Base-by-base conservation (phyloP, 2,888 invertebrate species). In the Colletes collaris region DNA sequence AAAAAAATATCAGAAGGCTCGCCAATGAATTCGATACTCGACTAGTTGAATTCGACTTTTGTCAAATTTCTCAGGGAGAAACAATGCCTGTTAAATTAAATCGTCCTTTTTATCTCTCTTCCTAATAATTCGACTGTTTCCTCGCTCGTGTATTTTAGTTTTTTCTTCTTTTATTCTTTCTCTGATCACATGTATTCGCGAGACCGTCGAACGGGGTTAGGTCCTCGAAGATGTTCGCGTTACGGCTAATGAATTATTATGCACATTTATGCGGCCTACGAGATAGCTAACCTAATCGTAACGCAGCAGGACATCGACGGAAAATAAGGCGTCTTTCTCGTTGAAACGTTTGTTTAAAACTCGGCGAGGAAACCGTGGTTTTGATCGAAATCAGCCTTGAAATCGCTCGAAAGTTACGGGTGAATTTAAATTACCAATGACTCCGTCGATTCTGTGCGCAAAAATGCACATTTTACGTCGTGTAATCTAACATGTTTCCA, bases 241-340 rank as follows among this genome's bases (percentile, higher is more conserved):
- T 71, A 63, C 52, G 37, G 64, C 71, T 86, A 86, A 72, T 62
- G 27, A 77, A 71, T 73, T 87, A 87, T 89, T 88, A 88, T 89
- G 88, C 85, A 70, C 69, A 76, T 84, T 83, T 85, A 86, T 83
- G 82, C 84, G 70, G 69, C 81, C 68, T 73, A 72, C 49, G 13
- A 19, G n/a, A 52, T 19, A 55, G 35, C 16, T 59, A 59, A 52
- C 10, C 60, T 67, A 72, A 50, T 52, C 46, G 65, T 44, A 72
- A 76, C 76, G 76, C 66, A 56, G 27, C 55, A 16, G 19, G 56
- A 56, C 5, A 75, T 81, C 78, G 72, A 79, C 55, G 62, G 59
- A 62, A 72, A 53, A 69, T 27, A 46, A 16, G 44, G 10, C 44
- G 44, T 8, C 44, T 46, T 2, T 46, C 6, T 8, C 44, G 44